Percentiles rank a stretch among this genome's conserved stretches.
Evolutionary conservation across 2,113 vertebrate species (phyloP).

Genomic region (Romanogobio albipinnatus): DNA sequence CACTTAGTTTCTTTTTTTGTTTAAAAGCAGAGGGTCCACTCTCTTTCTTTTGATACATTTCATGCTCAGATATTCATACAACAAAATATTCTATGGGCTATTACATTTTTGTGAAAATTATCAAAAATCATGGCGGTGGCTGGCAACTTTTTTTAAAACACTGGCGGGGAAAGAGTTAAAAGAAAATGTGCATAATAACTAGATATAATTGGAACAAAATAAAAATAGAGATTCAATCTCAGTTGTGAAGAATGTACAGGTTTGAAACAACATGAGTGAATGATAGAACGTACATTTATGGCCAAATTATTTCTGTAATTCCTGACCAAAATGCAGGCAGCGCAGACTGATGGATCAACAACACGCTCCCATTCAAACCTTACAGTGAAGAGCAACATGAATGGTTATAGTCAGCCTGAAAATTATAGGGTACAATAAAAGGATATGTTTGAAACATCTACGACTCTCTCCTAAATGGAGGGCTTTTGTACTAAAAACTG

Average conservation of each 20-base stretch:
- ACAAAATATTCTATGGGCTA: too few species aligned
- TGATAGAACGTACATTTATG: not conserved
- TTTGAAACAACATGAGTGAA: not conserved
- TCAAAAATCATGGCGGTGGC: too few species aligned
- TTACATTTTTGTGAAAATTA: too few species aligned
- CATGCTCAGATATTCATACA: too few species aligned
- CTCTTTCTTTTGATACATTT: too few species aligned
- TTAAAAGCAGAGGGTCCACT: too few species aligned
- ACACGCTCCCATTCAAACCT: not conserved
- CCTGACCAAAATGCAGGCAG: not conserved
- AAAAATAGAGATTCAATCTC: not conserved
- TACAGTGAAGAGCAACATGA: not conserved
- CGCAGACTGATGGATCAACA: not conserved
- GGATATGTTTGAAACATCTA: conserved; percentile 8
- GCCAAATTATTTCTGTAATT: not conserved
- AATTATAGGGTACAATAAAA: conserved; percentile 31
- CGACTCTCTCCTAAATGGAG: not conserved
- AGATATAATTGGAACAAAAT: not conserved
- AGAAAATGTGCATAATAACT: not conserved
- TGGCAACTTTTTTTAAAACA: too few species aligned
- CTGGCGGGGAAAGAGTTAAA: not conserved
- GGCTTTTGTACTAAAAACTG: not conserved
- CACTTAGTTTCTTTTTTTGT: too few species aligned
- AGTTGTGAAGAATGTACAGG: not conserved
- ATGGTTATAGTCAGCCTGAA: conserved; percentile 13